A percentile compares a stretch with the other conserved stretches of the same genome.
phyloP scores from a whole-genome alignment of 2,113 vertebrate genomes.

The Ibidorhyncha struthersii region DNA sequence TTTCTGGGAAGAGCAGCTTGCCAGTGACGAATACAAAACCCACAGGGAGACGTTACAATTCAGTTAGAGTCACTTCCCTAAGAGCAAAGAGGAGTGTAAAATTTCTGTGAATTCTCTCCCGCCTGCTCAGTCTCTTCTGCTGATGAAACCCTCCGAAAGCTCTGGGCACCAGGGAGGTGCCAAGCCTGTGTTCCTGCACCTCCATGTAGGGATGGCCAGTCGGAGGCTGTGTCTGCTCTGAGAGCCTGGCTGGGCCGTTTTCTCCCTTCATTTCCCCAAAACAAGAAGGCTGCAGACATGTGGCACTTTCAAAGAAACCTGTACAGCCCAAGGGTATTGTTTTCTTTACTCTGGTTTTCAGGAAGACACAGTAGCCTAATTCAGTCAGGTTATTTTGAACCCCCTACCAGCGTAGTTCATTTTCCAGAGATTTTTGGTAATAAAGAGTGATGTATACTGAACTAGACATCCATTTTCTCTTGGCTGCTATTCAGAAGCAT shows the following conservation, averaged over 20 bases:
- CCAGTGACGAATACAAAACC: background rate
- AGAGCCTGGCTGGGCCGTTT: background rate
- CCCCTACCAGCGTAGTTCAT: background rate
- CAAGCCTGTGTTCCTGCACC: background rate
- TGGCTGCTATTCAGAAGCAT: slow-evolving; percentile 8
- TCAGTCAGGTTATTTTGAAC: background rate
- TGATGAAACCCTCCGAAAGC: rapidly evolving
- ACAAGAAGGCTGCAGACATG: background rate
- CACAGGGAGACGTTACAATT: rapidly evolving
- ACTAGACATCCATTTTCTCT: background rate
- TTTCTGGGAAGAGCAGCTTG: background rate
- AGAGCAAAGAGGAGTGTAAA: background rate
- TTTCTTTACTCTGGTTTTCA: background rate
- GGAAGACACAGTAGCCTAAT: background rate
- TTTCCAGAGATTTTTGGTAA: background rate
- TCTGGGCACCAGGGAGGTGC: background rate
- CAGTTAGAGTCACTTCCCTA: background rate
- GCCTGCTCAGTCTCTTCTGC: background rate
- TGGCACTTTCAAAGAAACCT: background rate
- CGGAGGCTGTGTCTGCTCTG: background rate
- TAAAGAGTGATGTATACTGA: background rate
- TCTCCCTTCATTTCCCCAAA: background rate
- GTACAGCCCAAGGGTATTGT: background rate
- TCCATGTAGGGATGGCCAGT: rapidly evolving
- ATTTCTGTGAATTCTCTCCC: background rate